Conservation (phyloP, 1,140 invertebrate genomes). For the Nephila pilipes region DNA sequence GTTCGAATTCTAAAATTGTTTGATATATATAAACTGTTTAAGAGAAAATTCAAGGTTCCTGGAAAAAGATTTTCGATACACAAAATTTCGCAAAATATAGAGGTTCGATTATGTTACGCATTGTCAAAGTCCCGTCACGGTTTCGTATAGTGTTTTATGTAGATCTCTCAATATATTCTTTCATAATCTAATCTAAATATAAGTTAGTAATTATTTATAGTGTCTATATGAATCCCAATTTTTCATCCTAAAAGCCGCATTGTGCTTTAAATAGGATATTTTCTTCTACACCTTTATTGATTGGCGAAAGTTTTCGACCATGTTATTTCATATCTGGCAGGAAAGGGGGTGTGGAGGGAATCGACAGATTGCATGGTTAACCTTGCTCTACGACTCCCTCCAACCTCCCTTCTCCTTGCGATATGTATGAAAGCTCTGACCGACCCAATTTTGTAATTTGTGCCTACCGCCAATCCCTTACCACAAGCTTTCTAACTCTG, state of each 20-base stretch:
- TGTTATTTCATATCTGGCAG: not conserved
- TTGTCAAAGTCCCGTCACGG: too few relatives aligned
- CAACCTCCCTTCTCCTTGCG: not conserved
- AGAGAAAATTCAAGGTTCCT: too few relatives aligned
- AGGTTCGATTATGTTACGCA: too few relatives aligned
- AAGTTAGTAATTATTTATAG: not conserved
- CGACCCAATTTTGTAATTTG: slow-evolving; percentile 8
- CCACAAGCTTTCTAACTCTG: not conserved
- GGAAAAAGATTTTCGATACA: too few relatives aligned
- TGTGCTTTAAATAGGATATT: not conserved
- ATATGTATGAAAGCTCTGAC: not conserved
- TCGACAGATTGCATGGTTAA: not conserved
- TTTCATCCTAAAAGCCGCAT: not conserved
- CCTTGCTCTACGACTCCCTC: not conserved
- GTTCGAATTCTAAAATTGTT: too few relatives aligned
- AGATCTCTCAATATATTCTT: too few relatives aligned
- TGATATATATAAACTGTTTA: too few relatives aligned
- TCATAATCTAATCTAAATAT: too few relatives aligned
- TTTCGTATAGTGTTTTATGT: too few relatives aligned
- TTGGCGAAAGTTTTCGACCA: not conserved
- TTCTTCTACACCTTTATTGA: not conserved
- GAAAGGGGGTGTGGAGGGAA: not conserved
- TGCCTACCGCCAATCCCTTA: not conserved
- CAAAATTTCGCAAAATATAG: too few relatives aligned
- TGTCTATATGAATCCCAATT: not conserved